Percentiles rank a stretch among this genome's conserved stretches.
Conservation (phyloP, 2,113 vertebrate species). For the Sebastes fasciatus region DNA sequence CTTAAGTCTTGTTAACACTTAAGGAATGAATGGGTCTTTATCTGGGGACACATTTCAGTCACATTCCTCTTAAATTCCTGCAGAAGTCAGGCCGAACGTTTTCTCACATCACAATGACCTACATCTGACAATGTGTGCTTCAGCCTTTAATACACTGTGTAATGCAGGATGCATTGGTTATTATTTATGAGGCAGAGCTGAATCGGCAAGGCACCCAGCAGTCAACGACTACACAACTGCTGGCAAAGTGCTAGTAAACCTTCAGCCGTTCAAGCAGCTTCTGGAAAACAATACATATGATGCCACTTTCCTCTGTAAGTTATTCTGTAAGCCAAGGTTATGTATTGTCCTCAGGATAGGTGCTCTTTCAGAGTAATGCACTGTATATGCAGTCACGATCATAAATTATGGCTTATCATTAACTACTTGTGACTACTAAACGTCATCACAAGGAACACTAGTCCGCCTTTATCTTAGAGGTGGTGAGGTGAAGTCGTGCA, state of each 20-base stretch:
- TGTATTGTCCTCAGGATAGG: not conserved
- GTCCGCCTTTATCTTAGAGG: no score
- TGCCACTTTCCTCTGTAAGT: not conserved
- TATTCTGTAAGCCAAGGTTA: not conserved
- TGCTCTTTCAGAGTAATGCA: no score
- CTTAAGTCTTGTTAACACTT: not conserved
- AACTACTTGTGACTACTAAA: no score
- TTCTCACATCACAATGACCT: not conserved
- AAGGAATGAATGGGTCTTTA: not conserved
- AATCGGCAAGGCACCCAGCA: no score
- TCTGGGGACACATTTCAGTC: not conserved
- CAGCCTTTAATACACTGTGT: not conserved
- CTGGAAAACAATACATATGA: not conserved
- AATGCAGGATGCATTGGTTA: not conserved
- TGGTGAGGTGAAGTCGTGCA: no score
- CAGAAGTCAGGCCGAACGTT: not conserved
- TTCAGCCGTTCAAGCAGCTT: not conserved
- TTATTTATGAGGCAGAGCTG: not conserved
- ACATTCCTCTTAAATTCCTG: not conserved
- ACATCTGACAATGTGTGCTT: not conserved
- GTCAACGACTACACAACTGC: not conserved
- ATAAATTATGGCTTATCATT: not conserved
- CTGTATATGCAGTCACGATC: no score
- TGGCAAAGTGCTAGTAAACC: not conserved
- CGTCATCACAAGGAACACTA: no score